phyloP scores from a whole-genome alignment of 2,888 invertebrate genomes.

The Xanthia icteritia region DNA sequence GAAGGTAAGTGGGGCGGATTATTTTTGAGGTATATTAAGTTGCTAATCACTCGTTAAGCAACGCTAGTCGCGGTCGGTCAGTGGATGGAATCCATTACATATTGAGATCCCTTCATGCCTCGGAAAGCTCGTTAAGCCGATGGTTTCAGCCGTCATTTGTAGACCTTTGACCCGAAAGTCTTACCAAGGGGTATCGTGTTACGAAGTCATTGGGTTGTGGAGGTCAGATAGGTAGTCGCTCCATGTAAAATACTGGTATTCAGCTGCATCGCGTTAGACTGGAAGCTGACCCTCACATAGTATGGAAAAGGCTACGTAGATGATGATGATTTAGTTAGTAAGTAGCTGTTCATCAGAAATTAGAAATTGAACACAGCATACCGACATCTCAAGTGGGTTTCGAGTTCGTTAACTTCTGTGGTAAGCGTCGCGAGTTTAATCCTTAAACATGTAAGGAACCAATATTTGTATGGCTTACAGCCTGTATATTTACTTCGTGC shows the following conservation, averaged over 20 bases:
- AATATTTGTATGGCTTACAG: slow-evolving; percentile 25
- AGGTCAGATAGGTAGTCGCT: background rate
- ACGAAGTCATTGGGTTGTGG: background rate
- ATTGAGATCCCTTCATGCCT: background rate
- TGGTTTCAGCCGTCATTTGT: background rate
- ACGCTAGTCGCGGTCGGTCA: background rate
- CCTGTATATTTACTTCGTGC: slow-evolving; percentile 4
- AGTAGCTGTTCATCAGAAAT: background rate
- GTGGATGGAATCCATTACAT: background rate
- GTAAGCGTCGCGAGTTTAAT: background rate
- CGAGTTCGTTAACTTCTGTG: slow-evolving; percentile 19
- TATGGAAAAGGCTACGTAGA: too few relatives aligned
- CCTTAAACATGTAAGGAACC: background rate
- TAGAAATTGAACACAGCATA: background rate
- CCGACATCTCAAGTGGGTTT: background rate
- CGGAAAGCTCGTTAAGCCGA: background rate
- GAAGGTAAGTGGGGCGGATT: too few relatives aligned
- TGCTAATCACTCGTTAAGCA: background rate
- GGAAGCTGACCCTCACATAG: too few relatives aligned
- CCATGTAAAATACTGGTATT: background rate
- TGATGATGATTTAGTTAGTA: background rate
- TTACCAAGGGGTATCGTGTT: background rate
- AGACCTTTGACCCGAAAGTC: background rate
- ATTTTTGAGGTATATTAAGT: background rate
- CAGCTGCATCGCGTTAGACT: background rate